phyloP scores from a whole-genome alignment of 2,797 vertebrate species.

The Neosilurus mollespiculum region DNA sequence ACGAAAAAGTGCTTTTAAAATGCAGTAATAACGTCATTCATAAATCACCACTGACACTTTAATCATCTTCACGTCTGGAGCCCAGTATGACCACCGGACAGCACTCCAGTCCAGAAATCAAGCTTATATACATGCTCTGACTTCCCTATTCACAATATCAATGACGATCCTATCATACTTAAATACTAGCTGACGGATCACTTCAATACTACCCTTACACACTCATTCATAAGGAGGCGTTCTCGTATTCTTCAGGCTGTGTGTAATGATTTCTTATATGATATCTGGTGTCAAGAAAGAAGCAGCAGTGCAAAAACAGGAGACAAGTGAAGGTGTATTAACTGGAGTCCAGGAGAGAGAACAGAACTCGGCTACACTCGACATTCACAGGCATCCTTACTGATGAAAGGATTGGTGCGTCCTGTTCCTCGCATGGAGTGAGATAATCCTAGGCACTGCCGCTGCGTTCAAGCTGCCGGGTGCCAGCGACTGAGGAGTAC shows the following conservation, averaged over 20 bases:
- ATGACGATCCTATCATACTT: conserved; percentile 36
- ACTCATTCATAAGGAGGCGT: neutral
- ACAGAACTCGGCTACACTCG: conserved; percentile 36
- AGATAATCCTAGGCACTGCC: conserved; percentile 46
- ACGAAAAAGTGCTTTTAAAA: conserved; percentile 68
- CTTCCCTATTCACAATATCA: conserved; percentile 18
- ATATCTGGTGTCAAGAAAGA: conserved; percentile 11
- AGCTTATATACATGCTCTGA: conserved; percentile 36
- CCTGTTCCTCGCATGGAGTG: conserved; percentile 33
- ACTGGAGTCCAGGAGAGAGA: conserved; percentile 36
- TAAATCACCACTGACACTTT: conserved; percentile 76
- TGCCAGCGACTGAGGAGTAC: conserved; percentile 27
- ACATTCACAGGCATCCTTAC: conserved; percentile 42
- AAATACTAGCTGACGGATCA: conserved; percentile 42
- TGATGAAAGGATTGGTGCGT: conserved; percentile 42
- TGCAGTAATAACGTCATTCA: conserved; percentile 66
- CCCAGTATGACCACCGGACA: conserved; percentile 58
- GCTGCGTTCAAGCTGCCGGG: conserved; percentile 31
- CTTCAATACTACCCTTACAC: conserved; percentile 28
- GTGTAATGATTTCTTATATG: conserved; percentile 20
- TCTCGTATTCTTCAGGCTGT: neutral
- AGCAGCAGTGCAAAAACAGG: conserved; percentile 30
- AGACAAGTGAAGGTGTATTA: conserved; percentile 14
- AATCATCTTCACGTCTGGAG: conserved; percentile 67
- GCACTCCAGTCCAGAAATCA: conserved; percentile 49